Evolutionary conservation across 2,888 invertebrate species (phyloP).

Genomic region (Meloe dianella): DNA sequence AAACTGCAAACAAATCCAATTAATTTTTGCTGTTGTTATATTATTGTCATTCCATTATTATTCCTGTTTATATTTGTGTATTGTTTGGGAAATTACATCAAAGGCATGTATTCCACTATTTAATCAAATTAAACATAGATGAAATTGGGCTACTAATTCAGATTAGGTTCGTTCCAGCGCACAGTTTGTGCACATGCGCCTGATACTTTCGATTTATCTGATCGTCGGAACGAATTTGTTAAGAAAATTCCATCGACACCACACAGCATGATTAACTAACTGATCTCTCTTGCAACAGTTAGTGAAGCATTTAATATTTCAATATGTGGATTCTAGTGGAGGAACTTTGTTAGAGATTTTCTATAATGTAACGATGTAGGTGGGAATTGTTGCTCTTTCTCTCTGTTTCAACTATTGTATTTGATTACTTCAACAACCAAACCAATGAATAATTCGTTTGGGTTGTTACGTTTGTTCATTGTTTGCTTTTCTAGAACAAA

Average conservation of each 20-base stretch:
- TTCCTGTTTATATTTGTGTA: slow-evolving; percentile 17
- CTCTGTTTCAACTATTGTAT: not conserved
- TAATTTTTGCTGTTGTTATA: no score
- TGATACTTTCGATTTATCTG: no score
- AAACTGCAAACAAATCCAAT: no score
- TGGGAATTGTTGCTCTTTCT: not conserved
- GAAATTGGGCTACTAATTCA: no score
- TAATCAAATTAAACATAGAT: slow-evolving; percentile 34
- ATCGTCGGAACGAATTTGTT: slow-evolving; percentile 22
- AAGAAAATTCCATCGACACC: slow-evolving; percentile 26
- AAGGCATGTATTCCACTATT: slow-evolving; percentile 34
- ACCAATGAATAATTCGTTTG: not conserved
- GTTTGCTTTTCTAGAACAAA: not conserved
- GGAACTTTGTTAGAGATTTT: not conserved
- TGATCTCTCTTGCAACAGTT: not conserved
- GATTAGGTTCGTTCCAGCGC: no score
- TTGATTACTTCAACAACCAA: not conserved
- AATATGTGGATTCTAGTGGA: not conserved
- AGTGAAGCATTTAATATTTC: not conserved
- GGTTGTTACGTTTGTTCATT: not conserved
- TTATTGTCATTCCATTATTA: not conserved
- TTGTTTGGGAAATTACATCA: no score
- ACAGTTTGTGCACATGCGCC: no score
- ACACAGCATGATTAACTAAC: not conserved
- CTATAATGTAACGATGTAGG: not conserved